Conservation (phyloP, 2,888 invertebrate species). For the Netelia inedita region DNA sequence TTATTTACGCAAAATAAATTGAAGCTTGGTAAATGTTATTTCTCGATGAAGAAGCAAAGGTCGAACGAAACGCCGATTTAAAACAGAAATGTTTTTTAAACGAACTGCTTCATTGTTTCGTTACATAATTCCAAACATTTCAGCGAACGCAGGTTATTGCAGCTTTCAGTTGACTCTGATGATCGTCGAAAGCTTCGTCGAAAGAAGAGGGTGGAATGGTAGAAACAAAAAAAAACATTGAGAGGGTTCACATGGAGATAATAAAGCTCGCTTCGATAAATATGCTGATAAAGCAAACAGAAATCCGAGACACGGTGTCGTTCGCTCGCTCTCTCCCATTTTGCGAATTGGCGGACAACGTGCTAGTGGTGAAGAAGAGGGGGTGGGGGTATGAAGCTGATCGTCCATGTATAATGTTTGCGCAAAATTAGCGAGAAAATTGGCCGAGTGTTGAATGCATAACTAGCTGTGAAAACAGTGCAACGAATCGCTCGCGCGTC, state of each 20-base stretch:
- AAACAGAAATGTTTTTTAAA: neutral
- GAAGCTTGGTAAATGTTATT: too few species aligned
- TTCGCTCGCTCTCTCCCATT: neutral
- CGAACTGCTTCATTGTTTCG: neutral
- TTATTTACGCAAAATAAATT: neutral
- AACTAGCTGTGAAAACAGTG: neutral
- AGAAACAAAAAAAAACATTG: neutral
- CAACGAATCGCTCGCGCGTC: neutral
- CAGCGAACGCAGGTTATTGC: neutral
- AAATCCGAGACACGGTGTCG: slow-evolving; percentile 40
- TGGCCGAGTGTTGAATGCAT: neutral
- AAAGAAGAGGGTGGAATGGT: neutral
- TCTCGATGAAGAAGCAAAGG: neutral
- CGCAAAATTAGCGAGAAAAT: slow-evolving; percentile 25
- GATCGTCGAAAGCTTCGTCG: neutral
- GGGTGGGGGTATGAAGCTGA: neutral
- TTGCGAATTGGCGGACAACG: slow-evolving; percentile 25
- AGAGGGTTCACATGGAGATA: slow-evolving; percentile 27
- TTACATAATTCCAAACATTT: neutral
- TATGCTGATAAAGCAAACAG: slow-evolving; percentile 60
- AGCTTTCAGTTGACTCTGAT: neutral
- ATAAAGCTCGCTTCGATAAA: slow-evolving; percentile 57
- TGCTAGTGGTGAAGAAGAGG: neutral
- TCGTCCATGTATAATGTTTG: slow-evolving; percentile 41
- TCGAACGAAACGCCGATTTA: neutral